Evolutionary conservation across 64 coral and sea anemone genomes (phyloP).

Genomic region (Porites lutea): DNA sequence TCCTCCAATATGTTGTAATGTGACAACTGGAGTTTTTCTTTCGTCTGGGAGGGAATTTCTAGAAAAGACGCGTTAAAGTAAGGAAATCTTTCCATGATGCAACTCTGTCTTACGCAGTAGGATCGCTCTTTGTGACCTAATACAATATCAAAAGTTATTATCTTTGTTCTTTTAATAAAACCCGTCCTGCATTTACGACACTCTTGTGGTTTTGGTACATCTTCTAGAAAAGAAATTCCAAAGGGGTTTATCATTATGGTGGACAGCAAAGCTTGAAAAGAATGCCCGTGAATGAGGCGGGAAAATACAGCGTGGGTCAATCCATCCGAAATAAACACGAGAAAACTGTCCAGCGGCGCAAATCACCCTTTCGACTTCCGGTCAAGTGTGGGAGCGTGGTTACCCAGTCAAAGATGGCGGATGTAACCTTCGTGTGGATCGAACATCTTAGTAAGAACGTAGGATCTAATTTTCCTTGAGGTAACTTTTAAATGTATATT

Average conservation of each 20-base stretch:
- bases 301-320: too few species aligned
- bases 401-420: too few species aligned
- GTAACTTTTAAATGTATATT: too few species aligned
- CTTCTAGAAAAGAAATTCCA: slow-evolving; percentile 30
- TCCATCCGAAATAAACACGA: too few species aligned
- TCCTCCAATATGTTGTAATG: slow-evolving; percentile 27
- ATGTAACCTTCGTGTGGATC: too few species aligned
- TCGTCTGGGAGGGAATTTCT: not conserved
- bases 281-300: too few species aligned
- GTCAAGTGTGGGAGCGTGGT: too few species aligned
- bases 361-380: too few species aligned
- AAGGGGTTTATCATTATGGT: slow-evolving; percentile 55
- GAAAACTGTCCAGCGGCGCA: too few species aligned
- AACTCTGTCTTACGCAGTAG: slow-evolving; percentile 34
- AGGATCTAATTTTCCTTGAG: too few species aligned
- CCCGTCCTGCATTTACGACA: slow-evolving; percentile 37
- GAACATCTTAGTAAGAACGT: too few species aligned
- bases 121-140: slow-evolving; percentile 22
- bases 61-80: slow-evolving; percentile 48
- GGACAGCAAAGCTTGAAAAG: not conserved
- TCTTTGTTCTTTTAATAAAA: slow-evolving; percentile 49
- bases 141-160: slow-evolving; percentile 46
- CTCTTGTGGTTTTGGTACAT: slow-evolving; percentile 45
- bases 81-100: slow-evolving; percentile 36
- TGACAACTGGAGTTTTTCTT: slow-evolving; percentile 15